A percentile compares a stretch with the other conserved stretches of the same genome.
phyloP scores from a whole-genome alignment of 2,113 vertebrate genomes.

The Chlamydotis undulata region DNA sequence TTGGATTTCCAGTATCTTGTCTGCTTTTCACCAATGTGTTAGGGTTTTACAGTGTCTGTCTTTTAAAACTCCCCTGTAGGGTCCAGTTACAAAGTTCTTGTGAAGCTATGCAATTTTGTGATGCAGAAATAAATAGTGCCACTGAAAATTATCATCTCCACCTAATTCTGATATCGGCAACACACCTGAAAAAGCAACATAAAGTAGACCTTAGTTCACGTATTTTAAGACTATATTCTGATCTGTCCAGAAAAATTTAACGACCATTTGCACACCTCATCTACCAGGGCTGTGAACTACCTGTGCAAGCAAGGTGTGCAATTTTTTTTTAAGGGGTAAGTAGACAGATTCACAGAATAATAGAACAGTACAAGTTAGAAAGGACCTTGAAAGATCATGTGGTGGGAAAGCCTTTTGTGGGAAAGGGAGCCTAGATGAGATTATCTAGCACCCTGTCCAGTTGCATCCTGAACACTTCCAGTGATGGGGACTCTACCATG shows the following conservation, averaged over 20 bases:
- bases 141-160: neutral
- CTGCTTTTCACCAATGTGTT: neutral
- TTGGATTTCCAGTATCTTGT: neutral
- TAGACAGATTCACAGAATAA: neutral
- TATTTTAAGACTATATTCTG: neutral
- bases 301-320: neutral
- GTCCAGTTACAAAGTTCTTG: neutral
- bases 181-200: neutral
- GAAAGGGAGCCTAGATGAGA: neutral
- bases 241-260: neutral
- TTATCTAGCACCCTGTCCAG: neutral
- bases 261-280: neutral
- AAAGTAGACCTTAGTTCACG: neutral
- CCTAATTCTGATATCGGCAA: neutral
- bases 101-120: neutral
- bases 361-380: neutral
- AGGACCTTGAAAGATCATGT: neutral
- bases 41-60: neutral
- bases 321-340: neutral
- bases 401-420: neutral
- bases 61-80: rapidly evolving
- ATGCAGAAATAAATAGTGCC: neutral
- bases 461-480: neutral
- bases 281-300: neutral
- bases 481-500: neutral